phyloP scores from a whole-genome alignment of 2,888 invertebrate genomes.

The Agrochola macilenta region DNA sequence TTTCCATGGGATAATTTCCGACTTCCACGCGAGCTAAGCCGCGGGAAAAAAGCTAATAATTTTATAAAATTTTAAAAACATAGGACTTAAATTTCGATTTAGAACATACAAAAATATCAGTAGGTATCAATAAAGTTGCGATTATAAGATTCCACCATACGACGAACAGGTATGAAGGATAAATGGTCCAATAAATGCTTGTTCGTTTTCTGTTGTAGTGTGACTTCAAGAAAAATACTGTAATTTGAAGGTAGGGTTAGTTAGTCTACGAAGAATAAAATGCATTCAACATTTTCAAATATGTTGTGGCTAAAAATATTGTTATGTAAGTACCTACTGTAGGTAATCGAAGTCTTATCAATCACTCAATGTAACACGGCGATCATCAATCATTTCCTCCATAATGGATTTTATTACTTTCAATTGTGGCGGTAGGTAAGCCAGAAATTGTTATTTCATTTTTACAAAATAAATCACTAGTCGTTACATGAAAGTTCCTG shows the following conservation, averaged over 20 bases:
- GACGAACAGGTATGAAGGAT: too few species aligned
- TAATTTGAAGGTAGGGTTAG: neutral
- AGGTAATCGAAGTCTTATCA: slow-evolving; percentile 52
- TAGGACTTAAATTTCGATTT: too few species aligned
- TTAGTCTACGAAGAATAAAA: slow-evolving; percentile 1
- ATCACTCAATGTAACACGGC: slow-evolving; percentile 51
- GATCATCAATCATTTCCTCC: slow-evolving; percentile 57
- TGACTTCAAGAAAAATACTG: neutral
- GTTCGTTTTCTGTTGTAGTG: neutral
- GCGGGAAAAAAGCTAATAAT: too few species aligned
- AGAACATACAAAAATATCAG: too few species aligned
- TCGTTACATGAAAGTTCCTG: slow-evolving; percentile 59
- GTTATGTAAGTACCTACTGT: slow-evolving; percentile 5
- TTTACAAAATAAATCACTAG: slow-evolving; percentile 61
- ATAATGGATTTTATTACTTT: slow-evolving; percentile 58
- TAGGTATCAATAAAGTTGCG: too few species aligned
- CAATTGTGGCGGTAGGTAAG: slow-evolving; percentile 46
- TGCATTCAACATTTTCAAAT: slow-evolving; percentile 9
- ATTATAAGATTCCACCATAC: too few species aligned
- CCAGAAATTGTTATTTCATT: slow-evolving; percentile 49
- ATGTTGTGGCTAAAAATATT: slow-evolving; percentile 33
- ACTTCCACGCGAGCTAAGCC: too few species aligned
- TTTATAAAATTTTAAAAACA: too few species aligned
- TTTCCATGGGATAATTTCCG: too few species aligned
- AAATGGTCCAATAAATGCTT: too few species aligned